Conservation (phyloP, 2,888 invertebrate species). For the Sarcophaga variegata region DNA sequence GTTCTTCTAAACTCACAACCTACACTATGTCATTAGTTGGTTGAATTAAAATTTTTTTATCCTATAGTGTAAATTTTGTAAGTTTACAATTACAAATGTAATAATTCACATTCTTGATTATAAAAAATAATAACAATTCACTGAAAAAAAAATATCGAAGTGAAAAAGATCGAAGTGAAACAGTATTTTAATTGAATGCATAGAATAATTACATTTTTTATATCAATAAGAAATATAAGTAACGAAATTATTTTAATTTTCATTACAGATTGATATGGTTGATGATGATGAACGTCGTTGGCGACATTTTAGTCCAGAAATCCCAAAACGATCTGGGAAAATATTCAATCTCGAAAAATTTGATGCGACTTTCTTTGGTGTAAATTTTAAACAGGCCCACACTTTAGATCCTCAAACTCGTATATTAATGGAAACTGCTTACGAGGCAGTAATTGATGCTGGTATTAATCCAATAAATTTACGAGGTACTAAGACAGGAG, state of each 20-base stretch:
- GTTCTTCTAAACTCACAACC: no score
- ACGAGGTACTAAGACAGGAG: slow-evolving; percentile 87
- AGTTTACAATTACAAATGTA: no score
- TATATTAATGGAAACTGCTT: slow-evolving; percentile 89
- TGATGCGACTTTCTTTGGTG: slow-evolving; percentile 89
- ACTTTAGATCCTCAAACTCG: slow-evolving; percentile 91
- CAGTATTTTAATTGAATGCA: no score
- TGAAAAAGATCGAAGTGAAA: no score
- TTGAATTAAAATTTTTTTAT: no score
- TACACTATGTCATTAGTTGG: no score
- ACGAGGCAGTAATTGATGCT: slow-evolving; percentile 90
- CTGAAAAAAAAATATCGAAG: no score
- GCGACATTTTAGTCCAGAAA: slow-evolving; percentile 87
- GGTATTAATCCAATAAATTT: slow-evolving; percentile 86
- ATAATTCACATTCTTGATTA: no score
- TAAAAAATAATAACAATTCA: no score
- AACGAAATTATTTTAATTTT: background rate
- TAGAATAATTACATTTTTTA: no score
- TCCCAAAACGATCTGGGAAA: slow-evolving; percentile 89
- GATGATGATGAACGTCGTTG: slow-evolving; percentile 91
- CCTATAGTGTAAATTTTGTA: no score
- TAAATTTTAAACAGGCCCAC: slow-evolving; percentile 89
- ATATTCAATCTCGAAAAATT: slow-evolving; percentile 87
- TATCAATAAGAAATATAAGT: no score
- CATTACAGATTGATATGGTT: slow-evolving; percentile 88